Evolutionary conservation across 2,888 invertebrate genomes (phyloP), one percentile per base, ranked within the genome.

Genomic region (Drosophila phalerata): DNA sequence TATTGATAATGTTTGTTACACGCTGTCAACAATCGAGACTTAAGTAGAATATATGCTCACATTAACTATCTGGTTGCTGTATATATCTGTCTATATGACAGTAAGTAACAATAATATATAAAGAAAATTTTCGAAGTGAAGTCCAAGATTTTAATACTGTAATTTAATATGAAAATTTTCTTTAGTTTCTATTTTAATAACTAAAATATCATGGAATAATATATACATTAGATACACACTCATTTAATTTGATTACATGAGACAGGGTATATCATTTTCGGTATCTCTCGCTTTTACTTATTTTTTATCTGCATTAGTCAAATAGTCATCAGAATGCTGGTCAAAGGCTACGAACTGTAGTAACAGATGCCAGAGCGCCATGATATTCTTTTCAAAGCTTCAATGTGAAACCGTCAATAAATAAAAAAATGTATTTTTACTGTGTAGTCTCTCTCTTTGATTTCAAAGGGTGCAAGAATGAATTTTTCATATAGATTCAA

Each of bases 311-410:
- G 55, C 61, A 72, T 67, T 73, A 61, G 69, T 56, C 75, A 68
- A 68, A 62, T 40, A 72, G 57, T 69, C 73, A 74, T 81, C 76
- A 73, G 69, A 71, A 65, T 72, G 56, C 38, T 47, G 69, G 56
- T 67, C 68, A 52, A 48, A 17, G 30, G 30, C 17, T 43, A 32
- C n/a, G 58, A 15, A 19, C 42, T 15, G 15, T 15, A 30, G 25
- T 9, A 57, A 53, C 53, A 68, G 52, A 58, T 69, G 68, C 60
- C 53, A 15, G 17, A 45, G 34, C 37, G 17, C 1, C 19, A 30
- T 48, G 47, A 17, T 8, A 13, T 19, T 49, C 34, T 13, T 28
- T 32, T 17, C 15, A 45, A 22, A 43, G 37, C 32, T 19, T 6
- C 17, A 22, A 19, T 34, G 47, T 28, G 11, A 22, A 61, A 43